These are phyloP conservation scores for Polyodon spathula DNA, from an alignment of 2,113 vertebrate genomes.

Conservation along the genomic window DNA sequence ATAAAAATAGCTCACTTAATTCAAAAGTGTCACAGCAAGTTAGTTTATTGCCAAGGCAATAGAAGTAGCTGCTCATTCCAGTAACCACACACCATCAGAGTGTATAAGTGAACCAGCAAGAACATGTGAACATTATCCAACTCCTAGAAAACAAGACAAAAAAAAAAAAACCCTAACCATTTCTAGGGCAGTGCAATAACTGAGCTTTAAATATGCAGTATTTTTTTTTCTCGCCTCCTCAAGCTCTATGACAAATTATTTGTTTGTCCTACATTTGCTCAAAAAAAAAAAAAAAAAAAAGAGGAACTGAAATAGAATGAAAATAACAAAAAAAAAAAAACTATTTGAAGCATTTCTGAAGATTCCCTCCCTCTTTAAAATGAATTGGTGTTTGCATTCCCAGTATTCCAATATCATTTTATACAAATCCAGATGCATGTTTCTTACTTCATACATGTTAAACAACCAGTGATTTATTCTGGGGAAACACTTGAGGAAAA, in stretches of 20 bases:
- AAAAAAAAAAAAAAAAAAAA: too few species aligned
- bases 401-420: conserved; percentile 52
- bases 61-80: conserved; percentile 23
- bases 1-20: conserved; percentile 54
- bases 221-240: not conserved
- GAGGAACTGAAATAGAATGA: too few species aligned
- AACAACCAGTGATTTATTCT: too few species aligned
- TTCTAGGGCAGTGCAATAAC: conserved; percentile 11
- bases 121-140: not conserved
- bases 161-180: conserved; percentile 1
- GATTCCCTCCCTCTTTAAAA: too few species aligned
- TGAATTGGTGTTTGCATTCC: conserved; percentile 45
- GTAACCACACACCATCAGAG: conserved; percentile 19
- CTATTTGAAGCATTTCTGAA: too few species aligned
- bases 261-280: too few species aligned
- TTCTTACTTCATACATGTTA: too few species aligned
- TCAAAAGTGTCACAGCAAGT: conserved; percentile 43
- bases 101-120: not conserved
- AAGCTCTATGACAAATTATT: not conserved
- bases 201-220: conserved; percentile 12
- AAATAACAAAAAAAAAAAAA: too few species aligned
- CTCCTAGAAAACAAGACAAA: not conserved
- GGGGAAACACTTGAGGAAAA: too few species aligned
- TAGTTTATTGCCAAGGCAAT: conserved; percentile 36
- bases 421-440: conserved; percentile 46